These are phyloP conservation scores for Chamaetylas fuelleborni DNA, from an alignment of 2,113 vertebrate genomes.

Conservation along the genomic window DNA sequence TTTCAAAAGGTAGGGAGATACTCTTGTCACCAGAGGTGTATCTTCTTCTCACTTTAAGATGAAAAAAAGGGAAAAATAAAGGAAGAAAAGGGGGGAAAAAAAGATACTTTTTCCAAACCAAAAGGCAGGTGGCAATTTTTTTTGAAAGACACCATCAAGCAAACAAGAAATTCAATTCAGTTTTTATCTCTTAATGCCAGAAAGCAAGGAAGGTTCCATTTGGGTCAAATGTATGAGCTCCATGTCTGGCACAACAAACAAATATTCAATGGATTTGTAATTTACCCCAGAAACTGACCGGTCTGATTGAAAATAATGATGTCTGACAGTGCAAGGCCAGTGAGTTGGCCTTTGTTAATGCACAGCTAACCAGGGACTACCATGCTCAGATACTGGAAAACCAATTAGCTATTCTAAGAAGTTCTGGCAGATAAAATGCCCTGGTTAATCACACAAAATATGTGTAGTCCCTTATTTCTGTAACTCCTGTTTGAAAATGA, in stretches of 20 bases:
- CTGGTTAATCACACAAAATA: slow-evolving; percentile 56
- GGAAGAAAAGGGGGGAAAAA: neutral
- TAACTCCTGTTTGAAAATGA: slow-evolving; percentile 58
- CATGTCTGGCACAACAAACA: slow-evolving; percentile 25
- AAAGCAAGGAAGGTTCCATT: slow-evolving; percentile 26
- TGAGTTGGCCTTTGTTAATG: slow-evolving; percentile 32
- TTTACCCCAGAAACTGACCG: slow-evolving; percentile 55
- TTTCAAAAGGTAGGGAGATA: neutral
- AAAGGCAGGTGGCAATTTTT: neutral
- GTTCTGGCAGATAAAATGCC: slow-evolving; percentile 22
- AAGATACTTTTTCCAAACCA: neutral
- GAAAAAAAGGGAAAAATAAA: neutral
- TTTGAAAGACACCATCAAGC: neutral
- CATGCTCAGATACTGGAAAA: slow-evolving; percentile 39
- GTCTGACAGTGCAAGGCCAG: slow-evolving; percentile 24
- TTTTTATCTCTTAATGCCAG: slow-evolving; percentile 65
- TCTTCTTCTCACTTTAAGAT: neutral
- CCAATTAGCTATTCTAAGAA: slow-evolving; percentile 60
- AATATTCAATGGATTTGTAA: slow-evolving; percentile 54
- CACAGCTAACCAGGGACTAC: slow-evolving; percentile 46
- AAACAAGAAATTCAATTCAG: slow-evolving; percentile 51
- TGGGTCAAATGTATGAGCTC: slow-evolving; percentile 26
- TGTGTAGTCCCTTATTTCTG: slow-evolving; percentile 34
- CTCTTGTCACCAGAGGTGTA: neutral
- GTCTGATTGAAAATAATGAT: slow-evolving; percentile 44